Conservation (phyloP, 2,113 vertebrate genomes). For the Phoenicopterus ruber region DNA sequence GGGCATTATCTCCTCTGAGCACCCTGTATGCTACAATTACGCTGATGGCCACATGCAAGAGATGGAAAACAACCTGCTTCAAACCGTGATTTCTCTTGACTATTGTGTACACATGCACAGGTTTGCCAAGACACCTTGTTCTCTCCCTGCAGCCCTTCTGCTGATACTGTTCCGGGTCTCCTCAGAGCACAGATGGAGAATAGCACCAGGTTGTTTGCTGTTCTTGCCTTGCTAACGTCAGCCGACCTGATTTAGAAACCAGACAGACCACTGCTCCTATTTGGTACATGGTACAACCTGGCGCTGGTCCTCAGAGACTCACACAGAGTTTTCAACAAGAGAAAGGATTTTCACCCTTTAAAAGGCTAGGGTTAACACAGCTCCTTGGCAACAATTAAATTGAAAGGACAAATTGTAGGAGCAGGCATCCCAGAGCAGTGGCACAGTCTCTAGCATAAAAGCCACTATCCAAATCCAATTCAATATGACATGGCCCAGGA, state of each 20-base stretch:
- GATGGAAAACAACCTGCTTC: background rate
- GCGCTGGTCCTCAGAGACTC: background rate
- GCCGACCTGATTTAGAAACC: background rate
- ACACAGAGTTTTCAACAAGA: background rate
- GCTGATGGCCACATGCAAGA: background rate
- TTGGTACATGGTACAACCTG: background rate
- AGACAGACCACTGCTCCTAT: background rate
- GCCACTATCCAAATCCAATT: background rate
- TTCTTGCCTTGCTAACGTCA: background rate
- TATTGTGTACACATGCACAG: background rate
- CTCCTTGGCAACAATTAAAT: background rate
- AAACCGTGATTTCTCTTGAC: background rate
- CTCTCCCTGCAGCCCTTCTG: background rate
- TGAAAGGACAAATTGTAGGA: background rate
- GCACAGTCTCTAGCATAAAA: background rate
- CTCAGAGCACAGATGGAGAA: background rate
- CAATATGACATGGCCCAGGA: background rate
- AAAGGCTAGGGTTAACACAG: background rate
- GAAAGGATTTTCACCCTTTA: background rate
- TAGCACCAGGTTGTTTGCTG: background rate
- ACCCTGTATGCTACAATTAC: background rate
- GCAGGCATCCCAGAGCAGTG: background rate
- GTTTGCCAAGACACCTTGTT: slow-evolving; percentile 3
- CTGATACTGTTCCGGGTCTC: background rate
- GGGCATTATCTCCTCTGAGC: background rate